Base-by-base conservation (phyloP, 1,140 invertebrate genomes). In the Bombus confusus region DNA sequence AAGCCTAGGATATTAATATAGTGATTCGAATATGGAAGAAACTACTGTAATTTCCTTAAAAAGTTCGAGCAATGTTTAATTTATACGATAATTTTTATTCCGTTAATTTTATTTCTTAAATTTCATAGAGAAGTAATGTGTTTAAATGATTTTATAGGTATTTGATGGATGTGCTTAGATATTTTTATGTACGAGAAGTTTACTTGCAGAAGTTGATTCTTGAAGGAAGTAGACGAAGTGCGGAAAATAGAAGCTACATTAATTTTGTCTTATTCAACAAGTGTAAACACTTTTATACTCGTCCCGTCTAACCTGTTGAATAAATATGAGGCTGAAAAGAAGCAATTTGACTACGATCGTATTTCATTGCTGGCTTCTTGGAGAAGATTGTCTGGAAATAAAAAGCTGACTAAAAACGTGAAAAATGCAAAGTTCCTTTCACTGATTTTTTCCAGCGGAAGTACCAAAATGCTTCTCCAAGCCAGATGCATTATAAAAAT, bases 221-320 rank as follows among this genome's bases (percentile, higher is more conserved):
- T 52, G 18, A 22, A 52, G 47, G 47, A 22, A 13, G 28, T 6
- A 25, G 39, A 8, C 10, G 10, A 57, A 22, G 25, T 22, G 10
- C 15, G n/a, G 22, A 43, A 41, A 81, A 47, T 62, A 37, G 4
- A 62, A 34, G 22, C 8, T 57, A 18, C 12, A 28, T 52, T 62
- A 64, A 74, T 74, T 74, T 41, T 34, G 37, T 57, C 37, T 85
- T 72, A 59, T 81, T 85, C 84, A 80, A 85, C 78, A 80, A 85
- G 71, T 81, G 71, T 78, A 52, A 47, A 72, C 39, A 41, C 69
- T 80, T 9, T 57, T 57, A 28, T 59, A 22, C 15, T 75, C 43
- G 68, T 72, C n/a, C 15, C 66, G 39, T 25, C 31, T 62, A 85
- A 72, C 84, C 71, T 74, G 84, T 81, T 85, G 84, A 80, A 73